phyloP scores from a whole-genome alignment of 2,113 vertebrate genomes.

The Syrmaticus mikado region DNA sequence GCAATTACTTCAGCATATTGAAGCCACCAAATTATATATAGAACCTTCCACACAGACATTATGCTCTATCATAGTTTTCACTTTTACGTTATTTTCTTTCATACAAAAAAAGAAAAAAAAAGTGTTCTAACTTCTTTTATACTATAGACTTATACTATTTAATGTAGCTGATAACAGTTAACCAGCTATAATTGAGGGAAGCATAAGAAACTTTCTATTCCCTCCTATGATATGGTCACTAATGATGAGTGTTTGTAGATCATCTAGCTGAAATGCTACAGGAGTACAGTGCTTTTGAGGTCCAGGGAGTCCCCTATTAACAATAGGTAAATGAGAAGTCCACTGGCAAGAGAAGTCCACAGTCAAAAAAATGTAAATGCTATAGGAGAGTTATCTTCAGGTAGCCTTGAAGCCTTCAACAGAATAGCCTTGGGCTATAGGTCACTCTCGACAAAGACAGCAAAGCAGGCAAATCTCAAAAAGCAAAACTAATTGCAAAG shows the following conservation, averaged over 20 bases:
- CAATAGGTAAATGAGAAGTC: neutral
- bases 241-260: neutral
- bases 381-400: neutral
- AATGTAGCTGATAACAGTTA: neutral
- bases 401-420: neutral
- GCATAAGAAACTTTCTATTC: neutral
- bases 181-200: neutral
- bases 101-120: neutral
- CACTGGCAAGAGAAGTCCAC: neutral
- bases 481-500: conserved; percentile 14
- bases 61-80: neutral
- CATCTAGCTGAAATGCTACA: neutral
- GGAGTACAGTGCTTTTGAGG: neutral
- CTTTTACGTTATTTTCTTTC: neutral
- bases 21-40: neutral
- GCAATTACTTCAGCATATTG: neutral
- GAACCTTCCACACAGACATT: neutral
- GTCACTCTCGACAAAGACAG: neutral
- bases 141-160: neutral
- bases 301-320: neutral
- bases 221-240: neutral
- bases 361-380: neutral
- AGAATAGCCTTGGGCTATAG: neutral
- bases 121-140: neutral
- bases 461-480: neutral